Evolutionary conservation across 2,888 invertebrate genomes (phyloP).

Genomic region (Acrobasis consociella): DNA sequence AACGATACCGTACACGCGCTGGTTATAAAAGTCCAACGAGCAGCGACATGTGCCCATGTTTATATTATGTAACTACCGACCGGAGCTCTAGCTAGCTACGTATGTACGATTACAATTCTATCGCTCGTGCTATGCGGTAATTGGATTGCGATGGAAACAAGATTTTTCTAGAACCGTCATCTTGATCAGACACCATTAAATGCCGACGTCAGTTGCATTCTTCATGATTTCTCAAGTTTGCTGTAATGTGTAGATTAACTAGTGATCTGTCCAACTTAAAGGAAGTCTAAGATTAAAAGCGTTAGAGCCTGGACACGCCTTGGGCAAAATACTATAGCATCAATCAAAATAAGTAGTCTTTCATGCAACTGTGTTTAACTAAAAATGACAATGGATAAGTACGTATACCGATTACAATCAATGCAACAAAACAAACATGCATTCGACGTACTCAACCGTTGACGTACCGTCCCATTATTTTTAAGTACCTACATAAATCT

Average conservation of each 20-base stretch:
- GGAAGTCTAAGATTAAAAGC: too few relatives aligned
- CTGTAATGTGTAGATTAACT: conserved; percentile 4
- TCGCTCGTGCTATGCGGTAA: conserved; percentile 31
- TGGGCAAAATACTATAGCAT: too few relatives aligned
- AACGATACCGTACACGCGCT: conserved; percentile 40
- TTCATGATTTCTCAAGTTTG: conserved; percentile 10
- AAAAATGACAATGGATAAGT: too few relatives aligned
- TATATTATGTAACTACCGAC: conserved; percentile 59
- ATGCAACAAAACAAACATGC: too few relatives aligned
- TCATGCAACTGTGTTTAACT: too few relatives aligned
- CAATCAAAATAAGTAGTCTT: too few relatives aligned
- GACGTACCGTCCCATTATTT: too few relatives aligned
- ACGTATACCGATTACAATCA: too few relatives aligned
- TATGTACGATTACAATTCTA: conserved; percentile 37
- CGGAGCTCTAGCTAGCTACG: conserved; percentile 33
- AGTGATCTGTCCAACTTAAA: neutral
- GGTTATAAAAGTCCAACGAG: conserved; percentile 50
- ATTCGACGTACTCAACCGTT: too few relatives aligned
- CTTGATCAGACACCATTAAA: conserved; percentile 13
- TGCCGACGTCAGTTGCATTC: conserved; percentile 13
- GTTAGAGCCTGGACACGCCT: too few relatives aligned
- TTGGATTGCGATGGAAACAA: conserved; percentile 32
- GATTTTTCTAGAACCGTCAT: conserved; percentile 32
- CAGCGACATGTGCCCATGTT: conserved; percentile 65
- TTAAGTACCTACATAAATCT: too few relatives aligned